Evolutionary conservation across 2,888 invertebrate genomes (phyloP).

Genomic region (Agelastica alni): DNA sequence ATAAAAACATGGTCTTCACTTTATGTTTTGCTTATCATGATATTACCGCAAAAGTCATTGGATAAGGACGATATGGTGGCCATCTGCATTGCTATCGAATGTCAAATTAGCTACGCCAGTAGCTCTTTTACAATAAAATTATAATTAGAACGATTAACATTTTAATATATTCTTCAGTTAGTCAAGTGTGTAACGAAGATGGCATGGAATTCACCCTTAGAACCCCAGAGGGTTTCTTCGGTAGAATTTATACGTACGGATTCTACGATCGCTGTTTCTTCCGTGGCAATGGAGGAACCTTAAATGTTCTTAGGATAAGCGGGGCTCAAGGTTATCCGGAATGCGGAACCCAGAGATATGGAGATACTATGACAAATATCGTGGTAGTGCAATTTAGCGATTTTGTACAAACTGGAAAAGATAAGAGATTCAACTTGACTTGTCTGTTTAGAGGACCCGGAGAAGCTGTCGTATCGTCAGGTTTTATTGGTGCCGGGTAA

Average conservation of each 20-base stretch:
- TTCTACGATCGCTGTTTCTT: slow-evolving; percentile 91
- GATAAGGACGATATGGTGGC: too few relatives aligned
- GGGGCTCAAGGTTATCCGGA: slow-evolving; percentile 93
- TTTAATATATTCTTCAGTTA: too few relatives aligned
- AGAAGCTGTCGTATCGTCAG: slow-evolving; percentile 90
- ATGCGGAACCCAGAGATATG: slow-evolving; percentile 85
- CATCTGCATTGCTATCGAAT: too few relatives aligned
- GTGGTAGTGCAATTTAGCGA: slow-evolving; percentile 93
- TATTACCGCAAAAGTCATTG: too few relatives aligned
- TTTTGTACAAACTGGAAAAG: slow-evolving; percentile 87
- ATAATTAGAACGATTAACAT: too few relatives aligned
- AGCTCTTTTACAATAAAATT: too few relatives aligned
- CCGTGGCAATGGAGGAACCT: slow-evolving; percentile 85
- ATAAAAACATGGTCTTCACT: too few relatives aligned
- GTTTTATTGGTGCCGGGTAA: slow-evolving; percentile 86
- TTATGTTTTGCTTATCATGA: too few relatives aligned
- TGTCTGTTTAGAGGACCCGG: slow-evolving; percentile 90
- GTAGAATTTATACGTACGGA: slow-evolving; percentile 89
- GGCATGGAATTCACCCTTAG: slow-evolving; percentile 92
- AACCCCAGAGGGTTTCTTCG: slow-evolving; percentile 87
- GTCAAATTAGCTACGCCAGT: too few relatives aligned
- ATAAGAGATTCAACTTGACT: slow-evolving; percentile 91
- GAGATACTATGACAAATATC: slow-evolving; percentile 92
- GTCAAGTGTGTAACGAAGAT: slow-evolving; percentile 89
- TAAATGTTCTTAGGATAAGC: slow-evolving; percentile 81